phyloP scores from a whole-genome alignment of 2,888 invertebrate species.

The Synergus itoensis region DNA sequence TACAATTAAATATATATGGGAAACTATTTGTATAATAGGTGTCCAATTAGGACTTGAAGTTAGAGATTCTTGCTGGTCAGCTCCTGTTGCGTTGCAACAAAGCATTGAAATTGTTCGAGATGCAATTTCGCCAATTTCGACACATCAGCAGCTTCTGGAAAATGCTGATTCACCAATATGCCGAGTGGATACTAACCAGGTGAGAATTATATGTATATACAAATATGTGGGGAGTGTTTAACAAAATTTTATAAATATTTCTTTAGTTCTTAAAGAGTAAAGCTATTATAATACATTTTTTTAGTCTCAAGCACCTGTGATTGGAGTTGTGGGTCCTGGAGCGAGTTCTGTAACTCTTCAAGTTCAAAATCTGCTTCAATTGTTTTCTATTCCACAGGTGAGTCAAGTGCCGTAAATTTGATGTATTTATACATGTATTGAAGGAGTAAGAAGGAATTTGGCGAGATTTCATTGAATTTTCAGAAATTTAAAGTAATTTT shows the following conservation, averaged over 20 bases:
- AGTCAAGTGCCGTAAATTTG: slow-evolving; percentile 31
- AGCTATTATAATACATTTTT: not conserved
- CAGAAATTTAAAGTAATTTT: too few relatives aligned
- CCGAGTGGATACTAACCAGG: slow-evolving; percentile 54
- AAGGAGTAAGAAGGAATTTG: not conserved
- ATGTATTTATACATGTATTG: not conserved
- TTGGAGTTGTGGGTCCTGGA: slow-evolving; percentile 88
- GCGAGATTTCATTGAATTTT: too few relatives aligned
- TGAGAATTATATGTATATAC: slow-evolving; percentile 30
- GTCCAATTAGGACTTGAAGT: slow-evolving; percentile 85
- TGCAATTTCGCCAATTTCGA: slow-evolving; percentile 79
- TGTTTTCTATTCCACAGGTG: slow-evolving; percentile 81
- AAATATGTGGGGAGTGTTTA: not conserved
- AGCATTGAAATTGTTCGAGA: slow-evolving; percentile 87
- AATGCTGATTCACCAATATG: slow-evolving; percentile 58
- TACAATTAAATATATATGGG: not conserved
- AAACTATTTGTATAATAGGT: slow-evolving; percentile 54
- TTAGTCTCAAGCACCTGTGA: slow-evolving; percentile 77
- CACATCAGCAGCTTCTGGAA: slow-evolving; percentile 58
- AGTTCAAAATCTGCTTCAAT: slow-evolving; percentile 88
- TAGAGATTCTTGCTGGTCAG: slow-evolving; percentile 90
- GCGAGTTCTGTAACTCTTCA: slow-evolving; percentile 85
- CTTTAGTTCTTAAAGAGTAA: too few relatives aligned
- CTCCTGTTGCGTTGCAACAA: slow-evolving; percentile 88
- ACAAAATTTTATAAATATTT: too few relatives aligned